Conservation (phyloP, 2,797 vertebrate species). For the Gallinago nigripennis region DNA sequence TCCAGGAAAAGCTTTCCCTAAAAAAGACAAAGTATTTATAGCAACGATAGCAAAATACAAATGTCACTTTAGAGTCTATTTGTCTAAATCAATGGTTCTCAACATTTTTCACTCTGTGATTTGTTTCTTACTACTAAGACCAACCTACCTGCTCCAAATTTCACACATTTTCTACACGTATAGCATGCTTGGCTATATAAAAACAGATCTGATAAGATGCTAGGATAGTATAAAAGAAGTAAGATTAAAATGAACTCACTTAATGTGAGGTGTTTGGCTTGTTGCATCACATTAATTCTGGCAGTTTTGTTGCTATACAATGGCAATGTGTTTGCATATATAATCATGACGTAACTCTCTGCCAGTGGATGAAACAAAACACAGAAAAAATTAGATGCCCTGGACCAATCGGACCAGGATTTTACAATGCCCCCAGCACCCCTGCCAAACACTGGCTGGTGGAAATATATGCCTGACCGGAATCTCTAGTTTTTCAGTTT, state of each 20-base stretch:
- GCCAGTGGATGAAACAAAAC: background rate
- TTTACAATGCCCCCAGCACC: background rate
- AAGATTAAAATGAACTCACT: background rate
- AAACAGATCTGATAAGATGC: background rate
- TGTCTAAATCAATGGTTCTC: conserved; percentile 15
- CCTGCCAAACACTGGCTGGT: background rate
- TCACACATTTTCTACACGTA: background rate
- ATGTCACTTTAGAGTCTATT: conserved; percentile 20
- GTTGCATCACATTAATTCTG: background rate
- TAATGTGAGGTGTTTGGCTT: background rate
- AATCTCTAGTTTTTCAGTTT: background rate
- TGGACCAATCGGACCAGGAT: too few relatives aligned
- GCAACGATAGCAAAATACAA: background rate
- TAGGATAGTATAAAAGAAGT: background rate
- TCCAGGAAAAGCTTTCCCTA: conserved; percentile 47
- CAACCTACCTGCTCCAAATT: background rate
- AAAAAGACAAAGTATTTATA: conserved; percentile 38
- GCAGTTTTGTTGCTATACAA: background rate
- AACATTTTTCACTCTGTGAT: background rate
- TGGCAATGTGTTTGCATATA: background rate
- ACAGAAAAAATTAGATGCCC: background rate
- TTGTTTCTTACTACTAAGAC: background rate
- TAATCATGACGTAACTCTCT: background rate
- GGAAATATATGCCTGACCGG: background rate
- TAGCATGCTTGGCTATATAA: background rate